These are phyloP conservation scores for Gonioctena quinquepunctata DNA, from an alignment of 1,140 invertebrate species.

Conservation along the genomic window DNA sequence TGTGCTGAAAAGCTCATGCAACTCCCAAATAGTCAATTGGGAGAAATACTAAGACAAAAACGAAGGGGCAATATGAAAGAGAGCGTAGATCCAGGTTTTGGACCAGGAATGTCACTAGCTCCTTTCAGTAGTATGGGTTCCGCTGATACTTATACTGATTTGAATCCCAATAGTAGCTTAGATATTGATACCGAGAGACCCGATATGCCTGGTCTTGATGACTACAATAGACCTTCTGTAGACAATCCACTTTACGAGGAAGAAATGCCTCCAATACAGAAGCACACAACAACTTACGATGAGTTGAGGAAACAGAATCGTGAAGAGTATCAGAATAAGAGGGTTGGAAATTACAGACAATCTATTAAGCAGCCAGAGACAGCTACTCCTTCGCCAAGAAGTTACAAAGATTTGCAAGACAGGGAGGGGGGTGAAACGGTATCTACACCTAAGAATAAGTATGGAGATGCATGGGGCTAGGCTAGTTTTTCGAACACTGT, in stretches of 20 bases:
- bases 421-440: background rate
- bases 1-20: constrained; percentile 78
- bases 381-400: background rate
- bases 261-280: constrained; percentile 51
- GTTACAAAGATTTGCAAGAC: background rate
- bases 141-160: constrained; percentile 56
- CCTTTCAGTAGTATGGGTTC: constrained; percentile 52
- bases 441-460: constrained; percentile 32
- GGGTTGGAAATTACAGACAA: constrained; percentile 31
- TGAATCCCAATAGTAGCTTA: constrained; percentile 46
- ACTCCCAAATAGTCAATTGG: constrained; percentile 66
- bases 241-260: constrained; percentile 56
- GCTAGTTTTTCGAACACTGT: background rate
- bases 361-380: background rate
- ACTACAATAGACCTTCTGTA: constrained; percentile 57
- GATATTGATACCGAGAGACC: constrained; percentile 59
- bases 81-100: constrained; percentile 51
- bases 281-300: constrained; percentile 60
- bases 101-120: constrained; percentile 55
- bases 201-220: constrained; percentile 56
- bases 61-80: constrained; percentile 54
- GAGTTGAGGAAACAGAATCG: constrained; percentile 64
- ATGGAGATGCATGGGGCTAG: constrained; percentile 37
- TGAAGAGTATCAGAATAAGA: constrained; percentile 60
- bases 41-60: constrained; percentile 62